Base-by-base conservation (phyloP, 2,797 vertebrate genomes). In the Oreochromis grahami region DNA sequence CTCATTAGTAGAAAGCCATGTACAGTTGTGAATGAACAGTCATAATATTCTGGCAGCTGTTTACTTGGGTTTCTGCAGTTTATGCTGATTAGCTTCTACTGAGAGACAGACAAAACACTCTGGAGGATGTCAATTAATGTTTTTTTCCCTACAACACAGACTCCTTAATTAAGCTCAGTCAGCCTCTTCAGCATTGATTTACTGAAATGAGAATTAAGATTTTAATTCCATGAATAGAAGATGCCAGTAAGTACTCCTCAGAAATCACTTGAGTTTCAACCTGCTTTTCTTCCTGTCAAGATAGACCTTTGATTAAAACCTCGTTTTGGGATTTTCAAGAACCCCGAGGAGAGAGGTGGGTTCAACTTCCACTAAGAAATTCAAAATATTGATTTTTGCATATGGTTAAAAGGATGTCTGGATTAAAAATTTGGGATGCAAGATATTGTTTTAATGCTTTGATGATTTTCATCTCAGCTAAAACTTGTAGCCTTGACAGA, bases 41-140 rank as follows among this genome's bases (percentile, higher is more conserved):
- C 85, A 83, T 80, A 85, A 82, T 87, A 89, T 85, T 89, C 83
- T 93, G 87, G 87, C 91, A 92, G 92, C 93, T 94, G 92, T 92
- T 91, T 89, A 88, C 87, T 93, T 86, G 56, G 11, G 63, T 89
- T 89, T 91, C 82, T 89, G 84, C 81, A 84, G 85, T 89, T 91
- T 89, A 87, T 93, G 92, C 90, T 94, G 93, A 95, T 95, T 94
- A 92, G 91, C 87, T 85, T 94, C 92, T 84, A 86, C 90, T 87
- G 88, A 85, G 93, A 91, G 86, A 86, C 70, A 93, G 86, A 92
- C 93, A 93, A 94, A 92, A 93, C 94, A 94, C 94, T 93, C 92
- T 77, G 74, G 94, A 93, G 93, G 93, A 94, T 90, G 93, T 94
- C 90, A 93, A 95, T 95, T 94, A 89, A 87, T 87, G 87, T 88